Percentiles rank a stretch among this genome's conserved stretches.
Conservation (phyloP, 2,113 vertebrate species). For the Rutilus rutilus region DNA sequence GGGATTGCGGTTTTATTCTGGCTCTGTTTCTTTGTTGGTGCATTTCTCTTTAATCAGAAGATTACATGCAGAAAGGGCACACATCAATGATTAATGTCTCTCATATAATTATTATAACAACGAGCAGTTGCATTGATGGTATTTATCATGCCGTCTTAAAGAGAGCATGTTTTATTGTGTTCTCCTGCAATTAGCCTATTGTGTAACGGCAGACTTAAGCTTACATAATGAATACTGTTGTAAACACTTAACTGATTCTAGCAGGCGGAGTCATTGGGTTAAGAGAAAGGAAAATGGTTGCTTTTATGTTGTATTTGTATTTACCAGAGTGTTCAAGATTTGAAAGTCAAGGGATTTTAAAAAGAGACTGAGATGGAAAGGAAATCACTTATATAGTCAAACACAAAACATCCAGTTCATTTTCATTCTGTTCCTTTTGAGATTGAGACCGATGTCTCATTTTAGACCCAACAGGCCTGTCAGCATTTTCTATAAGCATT, state of each 20-base stretch:
- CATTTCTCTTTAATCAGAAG: slow-evolving; percentile 36
- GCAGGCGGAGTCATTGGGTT: slow-evolving; percentile 1
- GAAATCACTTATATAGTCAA: not conserved
- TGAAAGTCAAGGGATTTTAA: not conserved
- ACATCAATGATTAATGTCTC: slow-evolving; percentile 55
- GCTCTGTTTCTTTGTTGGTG: slow-evolving; percentile 10
- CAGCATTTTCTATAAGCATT: not conserved
- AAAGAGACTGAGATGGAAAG: not conserved
- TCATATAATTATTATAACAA: slow-evolving; percentile 52
- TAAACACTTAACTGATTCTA: slow-evolving; percentile 27
- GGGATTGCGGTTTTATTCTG: slow-evolving; percentile 5
- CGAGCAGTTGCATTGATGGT: slow-evolving; percentile 54
- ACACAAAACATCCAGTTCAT: not conserved
- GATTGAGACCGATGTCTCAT: not conserved
- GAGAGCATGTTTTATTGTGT: slow-evolving; percentile 46
- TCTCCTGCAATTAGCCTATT: slow-evolving; percentile 44
- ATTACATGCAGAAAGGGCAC: slow-evolving; percentile 46
- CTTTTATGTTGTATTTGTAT: not conserved
- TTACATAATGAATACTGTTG: slow-evolving; percentile 28
- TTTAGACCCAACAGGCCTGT: not conserved
- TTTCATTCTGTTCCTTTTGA: not conserved
- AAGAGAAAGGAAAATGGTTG: not conserved
- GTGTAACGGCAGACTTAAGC: slow-evolving; percentile 33
- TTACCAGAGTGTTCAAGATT: not conserved
- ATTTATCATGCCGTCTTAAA: slow-evolving; percentile 51